Base-by-base conservation (phyloP, 2,797 vertebrate genomes). In the Phrynocephalus guinanensis region DNA sequence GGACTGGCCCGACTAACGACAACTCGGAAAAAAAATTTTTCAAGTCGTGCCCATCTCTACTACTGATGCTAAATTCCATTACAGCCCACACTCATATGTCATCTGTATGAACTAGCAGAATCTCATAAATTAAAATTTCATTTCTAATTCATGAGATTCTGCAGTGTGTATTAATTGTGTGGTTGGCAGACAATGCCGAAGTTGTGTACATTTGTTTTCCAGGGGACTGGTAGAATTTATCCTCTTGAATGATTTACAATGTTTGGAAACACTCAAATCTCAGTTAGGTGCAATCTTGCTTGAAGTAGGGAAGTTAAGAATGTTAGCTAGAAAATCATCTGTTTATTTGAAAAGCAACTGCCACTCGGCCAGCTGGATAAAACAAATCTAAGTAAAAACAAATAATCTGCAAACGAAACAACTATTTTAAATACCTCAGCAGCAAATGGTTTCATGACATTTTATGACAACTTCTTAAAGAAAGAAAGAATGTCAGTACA, bases 61-160 rank as follows among this genome's bases (percentile, higher is more conserved):
- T 70, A 79, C 5, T 16, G 24, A 26, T 60, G 67, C n/a, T n/a
- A 70, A n/a, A 68, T 44, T 68, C 60, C 77, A 33, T 66, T 60
- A 66, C 56, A 73, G 79, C 3, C 56, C 77, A 78, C 26, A 88
- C 66, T 84, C 91, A 88, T 28, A 88, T 30, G 86, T 24, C 13
- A 91, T 13, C 26, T 90, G 66, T 90, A 91, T 0, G 86, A 66
- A 91, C 28, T 26, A 85, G 85, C 38, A 44, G 38, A 44, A 44
- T 44, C 38, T 44, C 38, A 44, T 44, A 44, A 44, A 44, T 44
- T 44, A 44, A 44, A 44, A 44, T 87, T 75, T 63, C 79, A 85
- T 83, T 90, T 89, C 84, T 70, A n/a, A 72, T 90, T 88, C 83
- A 92, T 56, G 78, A 93, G 90, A 82, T 22, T 92, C 60, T n/a